A percentile compares a stretch with the other conserved stretches of the same genome.
These are phyloP conservation scores for Macroteleia sp. DNA, from an alignment of 2,888 invertebrate genomes.

Conservation along the genomic window DNA sequence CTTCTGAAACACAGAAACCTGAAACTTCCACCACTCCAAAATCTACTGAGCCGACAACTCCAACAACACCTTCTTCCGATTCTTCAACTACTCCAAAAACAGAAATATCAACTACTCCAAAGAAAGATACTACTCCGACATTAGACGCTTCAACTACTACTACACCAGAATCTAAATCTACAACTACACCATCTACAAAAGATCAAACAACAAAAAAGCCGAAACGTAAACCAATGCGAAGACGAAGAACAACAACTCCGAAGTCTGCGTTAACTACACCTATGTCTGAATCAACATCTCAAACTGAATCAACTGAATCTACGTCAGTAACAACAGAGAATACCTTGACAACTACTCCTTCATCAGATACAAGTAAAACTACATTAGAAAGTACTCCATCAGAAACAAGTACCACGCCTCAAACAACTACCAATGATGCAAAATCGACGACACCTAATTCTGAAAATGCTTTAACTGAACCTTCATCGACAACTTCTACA, in stretches of 20 bases:
- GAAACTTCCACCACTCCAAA: constrained; percentile 13
- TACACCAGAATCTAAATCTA: not conserved
- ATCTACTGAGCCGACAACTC: not conserved
- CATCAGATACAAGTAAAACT: not conserved
- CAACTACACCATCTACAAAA: too few relatives aligned
- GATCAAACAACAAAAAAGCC: too few relatives aligned
- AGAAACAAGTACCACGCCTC: not conserved
- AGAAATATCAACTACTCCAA: not conserved
- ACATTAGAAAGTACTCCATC: constrained; percentile 6
- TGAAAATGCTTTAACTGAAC: not conserved
- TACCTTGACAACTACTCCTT: not conserved
- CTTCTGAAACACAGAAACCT: constrained; percentile 1
- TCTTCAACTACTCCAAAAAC: not conserved
- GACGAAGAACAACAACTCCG: constrained; percentile 22
- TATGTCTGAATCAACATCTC: constrained; percentile 22
- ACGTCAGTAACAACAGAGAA: too few relatives aligned
- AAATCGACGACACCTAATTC: too few relatives aligned
- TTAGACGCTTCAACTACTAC: not conserved
- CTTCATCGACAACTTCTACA: too few relatives aligned
- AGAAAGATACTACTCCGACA: too few relatives aligned
- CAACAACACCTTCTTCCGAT: too few relatives aligned
- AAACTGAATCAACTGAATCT: too few relatives aligned
- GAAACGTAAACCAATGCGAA: constrained; percentile 36
- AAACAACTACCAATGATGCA: too few relatives aligned
- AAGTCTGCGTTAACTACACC: constrained; percentile 25